These are phyloP conservation scores for Percina caprodes DNA, from an alignment of 2,113 vertebrate species.

Conservation along the genomic window DNA sequence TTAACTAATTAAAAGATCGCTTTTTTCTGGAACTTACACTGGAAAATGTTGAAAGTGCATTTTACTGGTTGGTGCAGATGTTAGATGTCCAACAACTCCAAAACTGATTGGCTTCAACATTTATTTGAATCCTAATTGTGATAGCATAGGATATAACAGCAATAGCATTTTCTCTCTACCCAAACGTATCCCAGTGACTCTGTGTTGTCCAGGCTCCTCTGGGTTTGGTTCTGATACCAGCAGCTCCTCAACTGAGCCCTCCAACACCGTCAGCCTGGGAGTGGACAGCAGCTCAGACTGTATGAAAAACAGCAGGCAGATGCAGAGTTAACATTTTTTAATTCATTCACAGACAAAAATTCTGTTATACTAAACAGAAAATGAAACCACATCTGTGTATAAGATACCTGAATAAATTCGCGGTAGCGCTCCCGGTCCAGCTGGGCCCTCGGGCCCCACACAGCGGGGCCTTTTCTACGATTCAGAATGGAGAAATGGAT, in stretches of 20 bases:
- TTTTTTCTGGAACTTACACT: background rate
- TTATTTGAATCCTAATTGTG: background rate
- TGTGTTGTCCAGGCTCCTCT: conserved; percentile 83
- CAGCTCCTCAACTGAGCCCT: conserved; percentile 93
- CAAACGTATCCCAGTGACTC: conserved; percentile 87
- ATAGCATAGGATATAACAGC: background rate
- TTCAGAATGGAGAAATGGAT: conserved; percentile 95
- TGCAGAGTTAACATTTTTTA: background rate
- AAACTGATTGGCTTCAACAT: background rate
- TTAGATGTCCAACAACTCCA: background rate
- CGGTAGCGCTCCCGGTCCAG: conserved; percentile 92
- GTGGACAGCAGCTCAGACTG: conserved; percentile 91
- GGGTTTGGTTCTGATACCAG: conserved; percentile 85
- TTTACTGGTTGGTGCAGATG: background rate
- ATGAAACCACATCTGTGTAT: background rate
- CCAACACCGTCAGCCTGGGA: conserved; percentile 87
- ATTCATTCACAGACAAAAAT: background rate
- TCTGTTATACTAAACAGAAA: background rate
- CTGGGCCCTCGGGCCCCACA: conserved; percentile 96
- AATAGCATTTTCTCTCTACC: conserved; percentile 75
- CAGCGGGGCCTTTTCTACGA: conserved; percentile 92
- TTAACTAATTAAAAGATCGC: background rate
- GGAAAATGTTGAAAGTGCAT: background rate
- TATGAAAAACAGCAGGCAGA: background rate
- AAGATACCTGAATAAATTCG: conserved; percentile 90